Evolutionary conservation across 64 coral and sea anemone genomes (phyloP), one percentile per base, ranked within the genome.

Genomic region (Cladopsammia gracilis): DNA sequence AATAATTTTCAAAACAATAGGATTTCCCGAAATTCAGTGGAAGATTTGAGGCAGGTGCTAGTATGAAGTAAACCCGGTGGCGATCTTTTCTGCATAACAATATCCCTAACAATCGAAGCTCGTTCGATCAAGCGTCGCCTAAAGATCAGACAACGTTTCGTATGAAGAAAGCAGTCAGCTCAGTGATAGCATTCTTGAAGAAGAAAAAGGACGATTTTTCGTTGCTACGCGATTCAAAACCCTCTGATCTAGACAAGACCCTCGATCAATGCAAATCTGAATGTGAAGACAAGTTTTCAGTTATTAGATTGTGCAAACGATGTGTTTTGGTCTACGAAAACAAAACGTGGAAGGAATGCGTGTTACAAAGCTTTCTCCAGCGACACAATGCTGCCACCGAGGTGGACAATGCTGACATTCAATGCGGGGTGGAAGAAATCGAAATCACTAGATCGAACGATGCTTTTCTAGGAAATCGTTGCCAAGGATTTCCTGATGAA

Each of bases 301-400:
- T 95, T 76, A 73, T 89, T 52, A 87, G 93, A 66, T 78, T 75
- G 45, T 98, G 96, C 47, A 66, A 50, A 8, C 92, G 89, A 62
- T 98, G 96, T 85, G 84, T 98, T 58, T 58, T 98, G 68, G 89
- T 95, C 47, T 94, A 98, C 77, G 93, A 97, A 57, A 94, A 98
- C 64, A 98, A 74, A 77, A 94, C 83, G 87, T 88, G 53, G 75
- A 57, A 42, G 13, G 46, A 84, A 62, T 16, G 20, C 19, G 62
- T 12, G 61, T 19, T 50, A 7, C 62, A 68, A n/a, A 47, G 60
- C 4, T 67, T 68, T 13, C 5, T 45, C 22, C 58, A 23, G 18
- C 62, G 45, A 48, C 46, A 43, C 14, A 44, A n/a, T 58, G 18
- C 14, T 6, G 42, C 44, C n/a, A 49, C 46, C 62, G 61, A 50